Evolutionary conservation across 2,113 vertebrate genomes (phyloP), one percentile per base, ranked within the genome.

Genomic region (Turnix velox): DNA sequence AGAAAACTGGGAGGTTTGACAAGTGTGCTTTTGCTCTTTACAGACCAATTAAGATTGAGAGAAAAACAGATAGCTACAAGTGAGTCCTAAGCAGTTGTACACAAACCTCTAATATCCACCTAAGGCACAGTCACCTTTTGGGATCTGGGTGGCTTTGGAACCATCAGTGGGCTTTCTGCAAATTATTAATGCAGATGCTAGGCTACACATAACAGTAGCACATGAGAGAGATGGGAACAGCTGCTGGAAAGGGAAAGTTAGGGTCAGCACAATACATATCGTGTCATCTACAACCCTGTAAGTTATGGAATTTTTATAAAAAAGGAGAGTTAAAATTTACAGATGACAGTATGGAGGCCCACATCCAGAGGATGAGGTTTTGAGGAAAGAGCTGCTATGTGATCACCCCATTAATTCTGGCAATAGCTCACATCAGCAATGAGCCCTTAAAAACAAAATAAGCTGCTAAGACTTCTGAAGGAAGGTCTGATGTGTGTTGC

Each of bases 301-400:
- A 72, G 27, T 39, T 78, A n/a, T 5, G 6, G 59, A 14, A 30
- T 74, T 63, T 52, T 51, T 52, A 28, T 10, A 55, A 11, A 27
- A 33, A 35, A 14, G 9, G 27, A 81, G 51, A 76, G 39, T 40
- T 54, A 54, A 40, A 48, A n/a, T 93, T 72, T 51, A 27, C 8
- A 6, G 45, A 46, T 31, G 45, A 39, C 0, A 0, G 23, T 59
- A 37, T 2, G 6, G 18, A n/a, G 61, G 59, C 28, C 17, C 7
- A 30, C 27, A 40, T 45, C 45, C 35, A 71, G 57, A 67, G 25
- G 12, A 49, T 14, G 27, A 11, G 55, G 19, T 40, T 65, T 40
- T 22, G 42, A 76, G 74, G n/a, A 45, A 12, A 55, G 39, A 37
- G 30, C 57, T 46, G 39, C 28, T 52, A 59, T 45, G 33, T 3